phyloP scores from a whole-genome alignment of 1,140 invertebrate genomes.

The Ephestia elutella region DNA sequence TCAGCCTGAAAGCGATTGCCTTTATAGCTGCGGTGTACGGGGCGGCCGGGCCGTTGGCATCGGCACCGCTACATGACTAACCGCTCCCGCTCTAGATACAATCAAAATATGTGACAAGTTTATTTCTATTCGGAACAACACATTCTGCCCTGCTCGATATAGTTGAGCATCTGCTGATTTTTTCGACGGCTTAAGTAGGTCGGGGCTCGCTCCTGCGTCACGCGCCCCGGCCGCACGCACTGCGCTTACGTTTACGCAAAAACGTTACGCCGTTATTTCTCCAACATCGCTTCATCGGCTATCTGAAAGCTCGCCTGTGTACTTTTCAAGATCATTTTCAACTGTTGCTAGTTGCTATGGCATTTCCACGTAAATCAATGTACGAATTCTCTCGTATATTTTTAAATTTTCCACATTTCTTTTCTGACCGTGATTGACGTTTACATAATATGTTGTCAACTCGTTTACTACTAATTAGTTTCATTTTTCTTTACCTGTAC shows the following conservation, averaged over 20 bases:
- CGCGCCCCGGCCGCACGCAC: slow-evolving; percentile 35
- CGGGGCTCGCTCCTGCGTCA: slow-evolving; percentile 68
- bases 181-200: slow-evolving; percentile 71
- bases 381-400: background rate
- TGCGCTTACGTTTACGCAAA: slow-evolving; percentile 63
- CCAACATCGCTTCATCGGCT: slow-evolving; percentile 16
- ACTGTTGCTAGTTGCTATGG: background rate
- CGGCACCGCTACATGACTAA: slow-evolving; percentile 66
- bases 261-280: slow-evolving; percentile 42
- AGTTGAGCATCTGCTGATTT: slow-evolving; percentile 70
- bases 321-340: background rate
- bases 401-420: background rate
- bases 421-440: slow-evolving; percentile 4
- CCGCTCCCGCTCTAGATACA: slow-evolving; percentile 69
- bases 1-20: slow-evolving; percentile 67
- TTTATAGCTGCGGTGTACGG: slow-evolving; percentile 63
- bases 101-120: slow-evolving; percentile 74
- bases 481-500: background rate
- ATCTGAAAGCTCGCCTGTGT: background rate
- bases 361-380: background rate
- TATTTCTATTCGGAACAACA: slow-evolving; percentile 72
- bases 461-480: background rate
- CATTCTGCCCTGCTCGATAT: slow-evolving; percentile 61
- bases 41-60: slow-evolving; percentile 64
- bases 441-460: slow-evolving; percentile 11